Evolutionary conservation across 2,888 invertebrate genomes (phyloP).

Genomic region (Macaria liturata): DNA sequence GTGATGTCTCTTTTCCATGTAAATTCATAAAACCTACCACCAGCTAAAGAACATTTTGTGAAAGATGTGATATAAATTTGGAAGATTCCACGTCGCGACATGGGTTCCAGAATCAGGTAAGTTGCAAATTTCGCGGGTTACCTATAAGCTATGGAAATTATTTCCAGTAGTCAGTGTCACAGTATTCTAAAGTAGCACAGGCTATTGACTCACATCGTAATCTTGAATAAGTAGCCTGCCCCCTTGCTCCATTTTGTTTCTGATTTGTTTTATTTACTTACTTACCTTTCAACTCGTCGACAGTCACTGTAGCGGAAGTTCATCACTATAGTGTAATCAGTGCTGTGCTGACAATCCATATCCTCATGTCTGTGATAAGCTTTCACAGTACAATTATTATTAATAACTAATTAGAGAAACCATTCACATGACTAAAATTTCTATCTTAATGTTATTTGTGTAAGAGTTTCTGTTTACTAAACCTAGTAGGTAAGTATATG

Average conservation of each 20-base stretch:
- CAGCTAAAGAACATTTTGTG: conserved; percentile 39
- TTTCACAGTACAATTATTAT: too few relatives aligned
- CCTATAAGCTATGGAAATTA: background rate
- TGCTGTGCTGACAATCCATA: conserved; percentile 1
- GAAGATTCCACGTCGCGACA: conserved; percentile 69
- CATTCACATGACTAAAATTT: too few relatives aligned
- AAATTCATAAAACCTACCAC: conserved; percentile 41
- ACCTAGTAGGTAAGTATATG: too few relatives aligned
- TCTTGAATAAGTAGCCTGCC: background rate
- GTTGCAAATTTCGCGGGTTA: conserved; percentile 18
- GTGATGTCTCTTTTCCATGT: conserved; percentile 61
- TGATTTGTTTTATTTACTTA: conserved; percentile 20
- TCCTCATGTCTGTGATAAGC: conserved; percentile 1
- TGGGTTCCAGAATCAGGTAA: conserved; percentile 79
- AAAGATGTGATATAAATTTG: conserved; percentile 64
- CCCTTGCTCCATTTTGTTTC: conserved; percentile 21
- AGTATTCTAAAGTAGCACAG: background rate
- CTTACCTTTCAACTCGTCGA: conserved; percentile 17
- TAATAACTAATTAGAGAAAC: too few relatives aligned
- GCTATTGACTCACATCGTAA: conserved; percentile 16
- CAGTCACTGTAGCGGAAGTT: conserved; percentile 3
- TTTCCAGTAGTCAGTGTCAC: too few relatives aligned
- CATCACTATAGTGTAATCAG: too few relatives aligned
- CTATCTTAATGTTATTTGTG: too few relatives aligned
- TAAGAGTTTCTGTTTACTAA: too few relatives aligned